A percentile compares a stretch with the other conserved stretches of the same genome.
Conservation (phyloP, 2,888 invertebrate genomes). For the Amphiduros pacificus region DNA sequence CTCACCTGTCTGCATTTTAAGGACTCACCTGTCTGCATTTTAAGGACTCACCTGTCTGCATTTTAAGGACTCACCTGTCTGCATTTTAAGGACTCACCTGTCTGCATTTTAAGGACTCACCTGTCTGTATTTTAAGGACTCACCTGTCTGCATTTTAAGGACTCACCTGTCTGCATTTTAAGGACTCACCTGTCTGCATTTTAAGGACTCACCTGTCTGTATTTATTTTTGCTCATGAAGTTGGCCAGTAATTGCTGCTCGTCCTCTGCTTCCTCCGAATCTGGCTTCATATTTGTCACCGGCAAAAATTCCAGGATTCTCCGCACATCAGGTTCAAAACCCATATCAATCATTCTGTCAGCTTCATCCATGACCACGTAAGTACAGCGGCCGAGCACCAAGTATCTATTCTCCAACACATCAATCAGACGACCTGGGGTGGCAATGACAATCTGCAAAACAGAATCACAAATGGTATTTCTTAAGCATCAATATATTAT, state of each 20-base stretch:
- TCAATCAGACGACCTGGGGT: constrained; percentile 99
- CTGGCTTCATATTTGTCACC: constrained; percentile 96
- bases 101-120: too few relatives aligned
- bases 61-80: too few relatives aligned
- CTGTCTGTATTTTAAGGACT: too few relatives aligned
- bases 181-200: too few relatives aligned
- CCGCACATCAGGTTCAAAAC: constrained; percentile 95
- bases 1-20: too few relatives aligned
- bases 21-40: too few relatives aligned
- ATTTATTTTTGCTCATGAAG: constrained; percentile 94
- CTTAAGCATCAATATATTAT: too few relatives aligned
- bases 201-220: constrained; percentile 76
- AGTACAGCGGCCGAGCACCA: constrained; percentile 95
- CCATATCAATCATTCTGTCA: constrained; percentile 99
- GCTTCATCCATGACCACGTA: constrained; percentile 87
- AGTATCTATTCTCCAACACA: constrained; percentile 95
- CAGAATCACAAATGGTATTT: too few relatives aligned
- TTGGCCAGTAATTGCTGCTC: constrained; percentile 86
- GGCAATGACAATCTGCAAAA: constrained; percentile 88
- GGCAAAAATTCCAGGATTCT: constrained; percentile 98
- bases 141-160: too few relatives aligned
- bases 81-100: too few relatives aligned
- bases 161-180: too few relatives aligned
- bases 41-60: too few relatives aligned
- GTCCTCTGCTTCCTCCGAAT: constrained; percentile 97